Evolutionary conservation across 1,140 invertebrate species (phyloP).

Genomic region (Drosophila navojoa): DNA sequence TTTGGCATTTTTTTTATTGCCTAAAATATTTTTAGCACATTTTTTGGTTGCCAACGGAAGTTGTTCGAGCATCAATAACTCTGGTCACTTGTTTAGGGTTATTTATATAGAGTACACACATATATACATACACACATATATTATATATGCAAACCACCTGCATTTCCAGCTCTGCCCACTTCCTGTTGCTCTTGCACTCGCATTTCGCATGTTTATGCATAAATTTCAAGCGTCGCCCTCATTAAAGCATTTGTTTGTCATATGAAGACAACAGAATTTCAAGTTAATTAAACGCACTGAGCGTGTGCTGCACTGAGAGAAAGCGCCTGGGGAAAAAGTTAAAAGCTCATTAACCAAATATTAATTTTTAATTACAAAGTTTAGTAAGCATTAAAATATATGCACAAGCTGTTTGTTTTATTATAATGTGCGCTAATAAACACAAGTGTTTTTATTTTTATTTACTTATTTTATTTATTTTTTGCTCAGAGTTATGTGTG

Average conservation of each 20-base stretch:
- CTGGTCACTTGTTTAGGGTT: neutral
- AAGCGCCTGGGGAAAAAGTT: neutral
- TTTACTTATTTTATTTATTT: no score
- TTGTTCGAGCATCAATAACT: neutral
- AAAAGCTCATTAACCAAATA: neutral
- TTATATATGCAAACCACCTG: constrained; percentile 19
- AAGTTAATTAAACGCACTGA: constrained; percentile 19
- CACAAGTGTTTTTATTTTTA: no score
- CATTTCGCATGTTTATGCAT: constrained; percentile 54
- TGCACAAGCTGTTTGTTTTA: neutral
- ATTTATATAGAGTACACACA: constrained; percentile 8
- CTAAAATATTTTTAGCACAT: constrained; percentile 55
- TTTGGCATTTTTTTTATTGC: neutral
- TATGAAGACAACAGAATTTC: neutral
- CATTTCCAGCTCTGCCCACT: constrained; percentile 34
- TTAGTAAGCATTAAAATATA: constrained; percentile 1
- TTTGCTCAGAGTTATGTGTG: no score
- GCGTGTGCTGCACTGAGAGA: constrained; percentile 15
- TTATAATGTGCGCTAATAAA: no score
- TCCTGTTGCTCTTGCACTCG: constrained; percentile 39
- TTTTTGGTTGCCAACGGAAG: constrained; percentile 30
- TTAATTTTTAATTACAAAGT: neutral
- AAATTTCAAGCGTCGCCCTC: constrained; percentile 49
- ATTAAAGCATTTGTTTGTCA: neutral
- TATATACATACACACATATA: neutral